Percentiles rank a stretch among this genome's conserved stretches.
Conservation (phyloP, 2,888 invertebrate species). For the Xanthia togata region DNA sequence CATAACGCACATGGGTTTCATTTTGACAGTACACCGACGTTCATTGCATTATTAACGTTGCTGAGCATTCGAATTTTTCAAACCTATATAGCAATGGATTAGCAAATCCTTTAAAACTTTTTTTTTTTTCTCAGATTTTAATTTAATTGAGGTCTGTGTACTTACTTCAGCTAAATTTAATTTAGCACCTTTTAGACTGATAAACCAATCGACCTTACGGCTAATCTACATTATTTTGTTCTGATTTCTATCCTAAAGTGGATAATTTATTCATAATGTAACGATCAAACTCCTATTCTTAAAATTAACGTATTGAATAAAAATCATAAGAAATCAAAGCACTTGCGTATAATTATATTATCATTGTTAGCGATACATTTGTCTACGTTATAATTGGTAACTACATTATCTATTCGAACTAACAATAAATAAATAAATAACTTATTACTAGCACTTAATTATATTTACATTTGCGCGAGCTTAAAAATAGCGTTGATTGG, state of each 20-base stretch:
- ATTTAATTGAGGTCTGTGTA: not conserved
- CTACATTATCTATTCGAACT: conserved; percentile 65
- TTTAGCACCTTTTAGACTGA: too few species aligned
- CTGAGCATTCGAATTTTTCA: too few species aligned
- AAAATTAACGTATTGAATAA: conserved; percentile 21
- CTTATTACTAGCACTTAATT: conserved; percentile 59
- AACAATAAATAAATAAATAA: conserved; percentile 67
- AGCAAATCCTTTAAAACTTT: too few species aligned
- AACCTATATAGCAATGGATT: too few species aligned
- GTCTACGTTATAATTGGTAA: conserved; percentile 65
- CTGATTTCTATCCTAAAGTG: not conserved
- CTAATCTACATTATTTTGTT: not conserved
- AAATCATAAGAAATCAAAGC: conserved; percentile 56
- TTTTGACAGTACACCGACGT: too few species aligned
- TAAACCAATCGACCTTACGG: not conserved
- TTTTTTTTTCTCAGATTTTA: too few species aligned
- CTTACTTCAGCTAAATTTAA: not conserved
- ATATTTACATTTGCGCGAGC: conserved; percentile 69
- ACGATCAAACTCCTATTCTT: not conserved
- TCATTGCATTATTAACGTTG: too few species aligned
- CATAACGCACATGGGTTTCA: too few species aligned
- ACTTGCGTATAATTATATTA: conserved; percentile 57
- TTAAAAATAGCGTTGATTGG: conserved; percentile 54
- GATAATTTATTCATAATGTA: not conserved
- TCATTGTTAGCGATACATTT: conserved; percentile 61